Evolutionary conservation across 2,797 vertebrate genomes (phyloP), one percentile per base, ranked within the genome.

Genomic region (Thamnophis elegans): DNA sequence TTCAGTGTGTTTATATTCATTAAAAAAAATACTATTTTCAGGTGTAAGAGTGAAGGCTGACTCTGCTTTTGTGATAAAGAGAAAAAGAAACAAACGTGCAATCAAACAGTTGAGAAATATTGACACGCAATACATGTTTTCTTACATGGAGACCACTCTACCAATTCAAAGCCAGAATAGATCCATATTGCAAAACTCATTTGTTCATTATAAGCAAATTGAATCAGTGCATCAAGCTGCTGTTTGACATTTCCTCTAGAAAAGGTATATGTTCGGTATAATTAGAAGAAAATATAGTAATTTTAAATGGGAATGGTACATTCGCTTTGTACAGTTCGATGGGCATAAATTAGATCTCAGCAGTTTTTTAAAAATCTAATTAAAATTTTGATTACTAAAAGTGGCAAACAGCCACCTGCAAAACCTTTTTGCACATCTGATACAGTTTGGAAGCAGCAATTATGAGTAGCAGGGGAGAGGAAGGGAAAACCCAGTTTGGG

Each of bases 301-400:
- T 94, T 95, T 94, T 96, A 96, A 91, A 93, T 89, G 88, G 55
- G 36, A 93, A 73, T 92, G 94, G 94, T 94, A 92, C 91, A 89
- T 96, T 97, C 96, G 94, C 94, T 97, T 96, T 96, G 94, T 95
- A 96, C 88, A 94, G 95, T 96, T 97, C 97, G 97, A 97, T 97
- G 96, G 94, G 94, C 95, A 95, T 94, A 97, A 97, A 97, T 97
- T 96, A 94, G 95, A 93, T 91, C 94, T 97, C 36, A 1, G 95
- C 96, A 95, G n/a, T 89, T 90, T 26, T 18, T 2, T 2, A 90
- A 93, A 93, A 93, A 95, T 94, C 94, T 97, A 97, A 97, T 97
- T 97, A 97, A 97, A 96, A 97, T 95, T 95, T 94, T 95, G 95
- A 96, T 96, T 95, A 96, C 93, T 87, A 87, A 92, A 95, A 82